Conservation (phyloP, 30 jellyfish, hydroid and myxozoan genomes). For the Mastigias papua region DNA sequence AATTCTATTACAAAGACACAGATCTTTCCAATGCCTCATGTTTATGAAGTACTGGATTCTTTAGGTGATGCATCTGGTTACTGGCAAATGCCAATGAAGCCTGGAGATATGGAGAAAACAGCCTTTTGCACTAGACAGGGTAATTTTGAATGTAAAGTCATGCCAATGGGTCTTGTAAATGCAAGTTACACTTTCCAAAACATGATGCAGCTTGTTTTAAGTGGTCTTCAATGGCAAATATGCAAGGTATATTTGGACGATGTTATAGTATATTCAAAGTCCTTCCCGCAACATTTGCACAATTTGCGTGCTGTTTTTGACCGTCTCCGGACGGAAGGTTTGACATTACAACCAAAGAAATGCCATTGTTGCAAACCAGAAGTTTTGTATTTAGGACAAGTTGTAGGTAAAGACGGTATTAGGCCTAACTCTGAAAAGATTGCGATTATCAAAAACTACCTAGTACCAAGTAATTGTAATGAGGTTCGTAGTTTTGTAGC, state of each 20-base stretch:
- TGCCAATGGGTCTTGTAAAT: slow-evolving; percentile 50
- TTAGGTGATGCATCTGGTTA: slow-evolving; percentile 67
- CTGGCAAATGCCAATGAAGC: slow-evolving; percentile 62
- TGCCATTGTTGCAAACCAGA: slow-evolving; percentile 52
- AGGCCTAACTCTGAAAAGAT: slow-evolving; percentile 52
- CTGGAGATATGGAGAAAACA: slow-evolving; percentile 47
- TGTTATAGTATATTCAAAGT: slow-evolving; percentile 59
- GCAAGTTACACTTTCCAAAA: slow-evolving; percentile 54
- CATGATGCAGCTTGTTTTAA: slow-evolving; percentile 50
- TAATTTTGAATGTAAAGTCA: slow-evolving; percentile 49
- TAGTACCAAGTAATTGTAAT: slow-evolving; percentile 29
- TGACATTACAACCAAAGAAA: slow-evolving; percentile 48
- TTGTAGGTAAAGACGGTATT: slow-evolving; percentile 43
- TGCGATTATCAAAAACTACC: slow-evolving; percentile 5
- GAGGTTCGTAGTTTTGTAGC: slow-evolving; percentile 69
- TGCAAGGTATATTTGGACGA: slow-evolving; percentile 67
- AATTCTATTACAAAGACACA: slow-evolving; percentile 25
- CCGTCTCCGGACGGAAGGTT: slow-evolving; percentile 35
- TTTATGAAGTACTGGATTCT: slow-evolving; percentile 48
- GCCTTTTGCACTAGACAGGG: slow-evolving; percentile 48
- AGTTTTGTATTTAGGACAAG: slow-evolving; percentile 66
- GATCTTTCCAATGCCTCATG: slow-evolving; percentile 71
- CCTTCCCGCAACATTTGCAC: slow-evolving; percentile 32
- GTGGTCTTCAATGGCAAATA: slow-evolving; percentile 69
- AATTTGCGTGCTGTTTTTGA: slow-evolving; percentile 44